Evolutionary conservation across 1,140 invertebrate genomes (phyloP).

Genomic region (Drusus annulatus): DNA sequence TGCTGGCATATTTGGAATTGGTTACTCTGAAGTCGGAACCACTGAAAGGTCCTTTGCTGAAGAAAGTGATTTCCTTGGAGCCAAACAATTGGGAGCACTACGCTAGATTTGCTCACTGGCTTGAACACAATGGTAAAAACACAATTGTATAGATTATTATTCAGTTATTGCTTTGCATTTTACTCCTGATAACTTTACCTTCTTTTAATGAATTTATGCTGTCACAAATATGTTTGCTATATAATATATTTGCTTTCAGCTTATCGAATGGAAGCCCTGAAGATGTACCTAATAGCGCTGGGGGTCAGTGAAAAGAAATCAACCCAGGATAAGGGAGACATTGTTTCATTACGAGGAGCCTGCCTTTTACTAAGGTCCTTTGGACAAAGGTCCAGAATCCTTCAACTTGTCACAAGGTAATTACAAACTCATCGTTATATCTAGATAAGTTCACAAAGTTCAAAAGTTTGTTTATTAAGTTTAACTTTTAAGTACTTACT

Average conservation of each 20-base stretch:
- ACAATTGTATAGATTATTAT: background rate
- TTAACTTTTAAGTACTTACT: no score
- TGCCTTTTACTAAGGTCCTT: constrained; percentile 73
- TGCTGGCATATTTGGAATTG: constrained; percentile 79
- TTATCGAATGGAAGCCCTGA: constrained; percentile 65
- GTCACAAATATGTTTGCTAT: no score
- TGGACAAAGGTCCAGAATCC: constrained; percentile 76
- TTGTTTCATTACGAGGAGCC: constrained; percentile 72
- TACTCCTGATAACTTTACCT: no score
- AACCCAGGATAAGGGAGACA: constrained; percentile 60
- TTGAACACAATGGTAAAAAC: constrained; percentile 75
- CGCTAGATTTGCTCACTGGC: constrained; percentile 79
- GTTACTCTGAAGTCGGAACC: constrained; percentile 73
- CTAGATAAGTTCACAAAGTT: no score
- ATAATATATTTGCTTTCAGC: constrained; percentile 61
- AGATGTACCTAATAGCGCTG: constrained; percentile 76
- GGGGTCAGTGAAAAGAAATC: constrained; percentile 68
- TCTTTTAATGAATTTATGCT: no score
- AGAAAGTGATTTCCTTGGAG: constrained; percentile 75
- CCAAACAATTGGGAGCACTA: constrained; percentile 79
- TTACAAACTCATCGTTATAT: background rate
- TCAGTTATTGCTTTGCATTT: no score
- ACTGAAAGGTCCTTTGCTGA: constrained; percentile 71
- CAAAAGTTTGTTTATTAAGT: no score
- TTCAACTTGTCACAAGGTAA: constrained; percentile 78